These are phyloP conservation scores for Eulemur rubriventer DNA, from an alignment of 2,797 vertebrate species.

Conservation along the genomic window DNA sequence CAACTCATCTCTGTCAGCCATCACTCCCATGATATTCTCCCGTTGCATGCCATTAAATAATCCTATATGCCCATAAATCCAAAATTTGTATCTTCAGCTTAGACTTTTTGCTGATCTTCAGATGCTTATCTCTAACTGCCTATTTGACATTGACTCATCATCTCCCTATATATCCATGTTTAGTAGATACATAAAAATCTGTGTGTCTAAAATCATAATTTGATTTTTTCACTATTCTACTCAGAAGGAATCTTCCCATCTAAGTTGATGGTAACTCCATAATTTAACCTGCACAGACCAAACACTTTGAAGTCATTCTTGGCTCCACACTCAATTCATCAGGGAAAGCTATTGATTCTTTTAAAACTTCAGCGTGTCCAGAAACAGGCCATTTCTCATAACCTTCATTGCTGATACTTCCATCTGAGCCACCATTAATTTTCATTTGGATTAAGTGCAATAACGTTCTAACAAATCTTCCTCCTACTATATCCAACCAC, in stretches of 20 bases:
- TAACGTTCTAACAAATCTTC: neutral
- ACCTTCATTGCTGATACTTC: neutral
- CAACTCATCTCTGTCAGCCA: neutral
- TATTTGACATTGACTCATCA: neutral
- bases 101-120: neutral
- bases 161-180: neutral
- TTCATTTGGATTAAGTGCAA: neutral
- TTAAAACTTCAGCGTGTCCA: neutral
- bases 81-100: neutral
- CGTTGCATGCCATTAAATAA: neutral
- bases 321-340: neutral
- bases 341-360: neutral
- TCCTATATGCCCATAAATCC: neutral
- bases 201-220: neutral
- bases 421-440: neutral
- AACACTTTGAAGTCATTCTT: neutral
- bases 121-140: neutral
- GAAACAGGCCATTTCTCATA: neutral
- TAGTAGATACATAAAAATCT: neutral
- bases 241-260: neutral
- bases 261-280: neutral
- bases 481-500: neutral
- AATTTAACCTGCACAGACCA: neutral
- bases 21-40: neutral
- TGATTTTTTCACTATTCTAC: neutral